phyloP scores from a whole-genome alignment of 2,113 vertebrate species.

The Condylura cristata region DNA sequence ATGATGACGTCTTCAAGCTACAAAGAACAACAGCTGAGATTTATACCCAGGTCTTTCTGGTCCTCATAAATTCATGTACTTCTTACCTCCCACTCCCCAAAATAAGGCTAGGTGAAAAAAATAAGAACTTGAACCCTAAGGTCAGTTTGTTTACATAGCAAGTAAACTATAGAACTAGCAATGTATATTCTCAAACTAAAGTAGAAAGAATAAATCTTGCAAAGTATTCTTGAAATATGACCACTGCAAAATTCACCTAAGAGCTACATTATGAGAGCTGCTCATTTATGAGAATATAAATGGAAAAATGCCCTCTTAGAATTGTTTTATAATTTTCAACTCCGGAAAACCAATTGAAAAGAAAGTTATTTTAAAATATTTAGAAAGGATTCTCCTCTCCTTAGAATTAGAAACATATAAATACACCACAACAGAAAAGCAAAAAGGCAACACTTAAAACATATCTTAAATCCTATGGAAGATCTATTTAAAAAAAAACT shows the following conservation, averaged over 20 bases:
- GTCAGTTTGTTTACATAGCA: background rate
- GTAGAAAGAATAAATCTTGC: background rate
- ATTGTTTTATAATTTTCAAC: background rate
- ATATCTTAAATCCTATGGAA: background rate
- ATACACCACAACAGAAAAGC: background rate
- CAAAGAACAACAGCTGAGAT: background rate
- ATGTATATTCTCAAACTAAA: background rate
- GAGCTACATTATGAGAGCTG: background rate
- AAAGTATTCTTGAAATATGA: conserved; percentile 33
- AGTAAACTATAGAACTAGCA: conserved; percentile 19
- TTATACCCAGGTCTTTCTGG: background rate
- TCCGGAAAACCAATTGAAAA: conserved; percentile 7
- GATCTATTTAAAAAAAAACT: background rate
- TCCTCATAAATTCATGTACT: background rate
- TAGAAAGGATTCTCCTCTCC: background rate
- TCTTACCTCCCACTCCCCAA: background rate
- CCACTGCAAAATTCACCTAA: background rate
- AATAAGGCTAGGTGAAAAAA: background rate
- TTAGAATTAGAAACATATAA: conserved; percentile 27
- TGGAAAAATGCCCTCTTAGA: background rate
- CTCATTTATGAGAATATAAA: background rate
- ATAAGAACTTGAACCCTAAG: background rate
- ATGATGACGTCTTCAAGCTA: background rate
- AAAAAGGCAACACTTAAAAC: background rate
- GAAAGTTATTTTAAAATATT: background rate